Conservation (phyloP, 2,797 vertebrate genomes). For the Sebastes aleutianus region DNA sequence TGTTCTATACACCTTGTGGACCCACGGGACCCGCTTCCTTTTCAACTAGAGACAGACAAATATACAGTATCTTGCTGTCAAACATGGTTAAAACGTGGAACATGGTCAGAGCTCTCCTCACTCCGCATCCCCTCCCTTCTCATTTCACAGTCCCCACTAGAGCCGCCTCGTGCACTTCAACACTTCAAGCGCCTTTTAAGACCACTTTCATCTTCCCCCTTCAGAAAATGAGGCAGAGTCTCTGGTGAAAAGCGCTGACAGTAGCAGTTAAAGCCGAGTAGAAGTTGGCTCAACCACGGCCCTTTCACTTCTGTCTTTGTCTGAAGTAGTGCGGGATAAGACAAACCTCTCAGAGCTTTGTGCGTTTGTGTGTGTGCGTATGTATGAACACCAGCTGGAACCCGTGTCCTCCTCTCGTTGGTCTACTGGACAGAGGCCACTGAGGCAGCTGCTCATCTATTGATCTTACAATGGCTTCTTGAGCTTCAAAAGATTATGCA, state of each 20-base stretch:
- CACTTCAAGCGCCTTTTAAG: constrained; percentile 75
- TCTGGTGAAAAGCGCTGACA: constrained; percentile 75
- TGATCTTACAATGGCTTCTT: constrained; percentile 11
- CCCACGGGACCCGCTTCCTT: constrained; percentile 3
- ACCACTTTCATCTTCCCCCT: constrained; percentile 76
- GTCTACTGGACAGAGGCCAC: constrained; percentile 30
- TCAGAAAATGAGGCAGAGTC: constrained; percentile 70
- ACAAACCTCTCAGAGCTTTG: constrained; percentile 34
- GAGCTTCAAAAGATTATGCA: constrained; percentile 44
- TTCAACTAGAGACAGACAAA: constrained; percentile 31
- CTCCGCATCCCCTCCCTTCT: constrained; percentile 34
- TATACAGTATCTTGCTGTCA: constrained; percentile 40
- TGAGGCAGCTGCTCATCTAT: constrained; percentile 38
- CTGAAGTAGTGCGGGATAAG: constrained; percentile 47
- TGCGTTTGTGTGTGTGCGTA: constrained; percentile 15
- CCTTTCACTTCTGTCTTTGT: constrained; percentile 54
- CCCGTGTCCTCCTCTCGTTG: constrained; percentile 3
- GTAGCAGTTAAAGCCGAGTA: constrained; percentile 65
- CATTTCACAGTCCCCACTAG: constrained; percentile 54
- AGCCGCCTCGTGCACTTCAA: constrained; percentile 56
- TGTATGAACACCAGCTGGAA: constrained; percentile 26
- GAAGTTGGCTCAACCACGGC: constrained; percentile 51
- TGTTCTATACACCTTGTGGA: not conserved
- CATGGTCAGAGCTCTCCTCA: constrained; percentile 31
- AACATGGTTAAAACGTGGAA: constrained; percentile 48